A percentile compares a stretch with the other conserved stretches of the same genome.
These are phyloP conservation scores for Melanocharis versteri DNA, from an alignment of 2,113 vertebrate genomes.

Conservation along the genomic window DNA sequence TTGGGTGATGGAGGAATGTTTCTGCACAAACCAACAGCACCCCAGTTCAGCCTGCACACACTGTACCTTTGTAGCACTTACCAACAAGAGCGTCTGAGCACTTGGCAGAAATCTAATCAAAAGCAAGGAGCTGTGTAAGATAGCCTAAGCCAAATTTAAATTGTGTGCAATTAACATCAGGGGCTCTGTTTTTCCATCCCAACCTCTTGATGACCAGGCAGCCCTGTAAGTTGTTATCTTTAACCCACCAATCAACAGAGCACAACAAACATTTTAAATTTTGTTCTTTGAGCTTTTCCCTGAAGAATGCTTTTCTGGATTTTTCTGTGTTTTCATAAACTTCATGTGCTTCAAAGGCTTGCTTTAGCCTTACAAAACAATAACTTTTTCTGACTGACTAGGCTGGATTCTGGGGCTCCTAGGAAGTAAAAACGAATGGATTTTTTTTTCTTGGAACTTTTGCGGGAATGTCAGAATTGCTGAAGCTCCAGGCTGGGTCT, in stretches of 20 bases:
- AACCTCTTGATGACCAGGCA: neutral
- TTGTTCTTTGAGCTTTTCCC: neutral
- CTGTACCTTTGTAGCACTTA: neutral
- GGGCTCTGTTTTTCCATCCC: neutral
- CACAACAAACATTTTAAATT: neutral
- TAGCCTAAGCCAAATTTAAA: neutral
- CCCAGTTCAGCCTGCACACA: accelerated
- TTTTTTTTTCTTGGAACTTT: neutral
- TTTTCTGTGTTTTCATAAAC: neutral
- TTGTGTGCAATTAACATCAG: neutral
- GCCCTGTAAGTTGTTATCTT: neutral
- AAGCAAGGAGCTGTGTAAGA: neutral
- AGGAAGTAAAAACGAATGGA: neutral
- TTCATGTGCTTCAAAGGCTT: neutral
- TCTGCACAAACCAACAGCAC: neutral
- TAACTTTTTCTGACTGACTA: neutral
- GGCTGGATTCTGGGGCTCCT: neutral
- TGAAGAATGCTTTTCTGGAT: neutral
- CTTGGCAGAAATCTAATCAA: neutral
- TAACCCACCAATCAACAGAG: neutral
- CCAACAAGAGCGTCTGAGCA: neutral
- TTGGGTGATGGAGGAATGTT: neutral
- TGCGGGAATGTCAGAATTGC: neutral
- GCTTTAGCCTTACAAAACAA: neutral
- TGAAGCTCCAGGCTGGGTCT: neutral